Evolutionary conservation across 2,113 vertebrate species (phyloP).

Genomic region (Phoxinus phoxinus): DNA sequence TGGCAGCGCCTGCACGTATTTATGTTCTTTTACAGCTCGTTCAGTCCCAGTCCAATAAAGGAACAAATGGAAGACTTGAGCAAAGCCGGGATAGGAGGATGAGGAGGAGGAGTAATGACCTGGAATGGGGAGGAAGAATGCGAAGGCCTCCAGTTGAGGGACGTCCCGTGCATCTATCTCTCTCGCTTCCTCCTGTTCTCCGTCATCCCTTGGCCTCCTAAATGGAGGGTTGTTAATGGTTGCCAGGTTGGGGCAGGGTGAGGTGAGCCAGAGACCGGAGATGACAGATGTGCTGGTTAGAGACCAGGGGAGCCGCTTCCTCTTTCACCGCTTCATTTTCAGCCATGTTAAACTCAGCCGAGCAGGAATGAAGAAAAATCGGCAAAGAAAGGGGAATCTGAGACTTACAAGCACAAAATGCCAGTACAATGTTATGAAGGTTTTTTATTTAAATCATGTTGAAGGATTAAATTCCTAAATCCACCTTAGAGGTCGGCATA

Average conservation of each 20-base stretch:
- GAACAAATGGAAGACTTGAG: slow-evolving; percentile 58
- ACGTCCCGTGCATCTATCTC: slow-evolving; percentile 70
- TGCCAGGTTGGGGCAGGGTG: slow-evolving; percentile 52
- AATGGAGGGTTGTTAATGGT: slow-evolving; percentile 53
- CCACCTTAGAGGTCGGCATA: no score
- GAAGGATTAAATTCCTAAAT: slow-evolving; percentile 5
- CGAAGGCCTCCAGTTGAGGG: slow-evolving; percentile 61
- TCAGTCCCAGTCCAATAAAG: slow-evolving; percentile 61
- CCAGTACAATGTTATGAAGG: not conserved
- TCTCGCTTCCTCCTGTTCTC: slow-evolving; percentile 8
- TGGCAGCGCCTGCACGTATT: slow-evolving; percentile 73
- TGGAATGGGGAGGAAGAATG: slow-evolving; percentile 71
- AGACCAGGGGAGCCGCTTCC: slow-evolving; percentile 28
- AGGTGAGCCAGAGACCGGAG: slow-evolving; percentile 38
- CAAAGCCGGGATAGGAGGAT: slow-evolving; percentile 42
- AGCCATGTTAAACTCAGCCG: slow-evolving; percentile 8
- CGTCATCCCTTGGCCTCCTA: slow-evolving; percentile 40
- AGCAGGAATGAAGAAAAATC: not conserved
- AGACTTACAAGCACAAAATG: not conserved
- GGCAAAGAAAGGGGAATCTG: not conserved
- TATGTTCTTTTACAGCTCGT: slow-evolving; percentile 69
- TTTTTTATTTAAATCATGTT: slow-evolving; percentile 1
- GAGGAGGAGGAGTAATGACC: slow-evolving; percentile 68
- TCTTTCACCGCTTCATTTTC: slow-evolving; percentile 39
- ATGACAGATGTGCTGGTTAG: slow-evolving; percentile 50